These are phyloP conservation scores for Myiothlypis coronata DNA, from an alignment of 2,797 vertebrate genomes.

Conservation along the genomic window DNA sequence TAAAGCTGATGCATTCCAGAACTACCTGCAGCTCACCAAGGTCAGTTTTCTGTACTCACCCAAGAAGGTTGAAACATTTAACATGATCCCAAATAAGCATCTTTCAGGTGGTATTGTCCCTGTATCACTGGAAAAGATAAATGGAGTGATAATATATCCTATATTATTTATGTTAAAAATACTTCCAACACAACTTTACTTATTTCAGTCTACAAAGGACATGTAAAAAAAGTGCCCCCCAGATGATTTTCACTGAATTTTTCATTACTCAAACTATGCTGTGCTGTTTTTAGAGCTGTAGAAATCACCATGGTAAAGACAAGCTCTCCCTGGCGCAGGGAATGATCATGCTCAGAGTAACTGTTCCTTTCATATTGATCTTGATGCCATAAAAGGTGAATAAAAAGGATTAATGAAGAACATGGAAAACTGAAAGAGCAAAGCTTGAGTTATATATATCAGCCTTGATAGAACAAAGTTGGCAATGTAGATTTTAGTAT, in stretches of 20 bases:
- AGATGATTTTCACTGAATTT: background rate
- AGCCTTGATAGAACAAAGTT: background rate
- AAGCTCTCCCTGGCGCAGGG: background rate
- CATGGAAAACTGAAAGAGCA: background rate
- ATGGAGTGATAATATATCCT: background rate
- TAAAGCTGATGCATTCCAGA: background rate
- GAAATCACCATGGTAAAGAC: background rate
- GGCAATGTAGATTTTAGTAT: background rate
- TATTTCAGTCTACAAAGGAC: background rate
- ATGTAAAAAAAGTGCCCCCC: background rate
- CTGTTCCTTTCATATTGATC: background rate
- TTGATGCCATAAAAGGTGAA: background rate
- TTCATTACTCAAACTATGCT: background rate
- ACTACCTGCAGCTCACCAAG: background rate
- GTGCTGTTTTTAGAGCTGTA: background rate
- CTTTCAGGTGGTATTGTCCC: constrained; percentile 87
- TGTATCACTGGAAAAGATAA: constrained; percentile 84
- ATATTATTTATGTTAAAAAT: background rate
- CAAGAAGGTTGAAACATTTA: constrained; percentile 86
- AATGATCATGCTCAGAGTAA: background rate
- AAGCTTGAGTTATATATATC: background rate
- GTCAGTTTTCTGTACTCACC: constrained; percentile 75
- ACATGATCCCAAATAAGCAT: constrained; percentile 93
- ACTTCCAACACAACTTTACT: background rate
- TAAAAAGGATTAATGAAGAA: background rate